phyloP scores from a whole-genome alignment of 2,797 vertebrate species.

The Benthosema pterotum region DNA sequence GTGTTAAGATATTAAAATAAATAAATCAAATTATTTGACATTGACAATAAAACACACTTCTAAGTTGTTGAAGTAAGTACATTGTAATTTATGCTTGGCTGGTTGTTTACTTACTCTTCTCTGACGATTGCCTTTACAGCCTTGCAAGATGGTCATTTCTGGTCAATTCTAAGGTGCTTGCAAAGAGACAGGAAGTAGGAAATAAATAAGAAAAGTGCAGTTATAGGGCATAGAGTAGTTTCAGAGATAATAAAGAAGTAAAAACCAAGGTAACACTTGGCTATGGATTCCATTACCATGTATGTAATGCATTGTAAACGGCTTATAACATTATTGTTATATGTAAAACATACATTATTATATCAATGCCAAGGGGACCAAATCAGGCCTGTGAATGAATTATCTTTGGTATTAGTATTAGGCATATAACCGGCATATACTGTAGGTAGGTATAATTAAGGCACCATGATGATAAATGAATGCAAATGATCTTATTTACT shows the following conservation, averaged over 20 bases:
- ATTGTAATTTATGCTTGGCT: neutral
- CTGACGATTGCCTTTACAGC: slow-evolving; percentile 37
- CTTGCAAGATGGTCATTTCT: slow-evolving; percentile 7
- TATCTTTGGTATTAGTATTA: too few relatives aligned
- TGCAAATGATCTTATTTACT: too few relatives aligned
- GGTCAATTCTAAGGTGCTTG: slow-evolving; percentile 16
- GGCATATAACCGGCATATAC: too few relatives aligned
- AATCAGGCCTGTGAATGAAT: too few relatives aligned
- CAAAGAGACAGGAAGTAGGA: slow-evolving; percentile 33
- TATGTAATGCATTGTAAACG: too few relatives aligned
- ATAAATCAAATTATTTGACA: neutral
- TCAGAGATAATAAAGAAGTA: slow-evolving; percentile 19
- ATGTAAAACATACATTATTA: too few relatives aligned
- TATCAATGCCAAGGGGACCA: too few relatives aligned
- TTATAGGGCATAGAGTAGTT: slow-evolving; percentile 5
- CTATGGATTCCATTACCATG: too few relatives aligned
- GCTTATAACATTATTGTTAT: too few relatives aligned
- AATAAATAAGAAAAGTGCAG: neutral
- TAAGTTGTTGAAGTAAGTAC: neutral
- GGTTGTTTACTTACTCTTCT: slow-evolving; percentile 20
- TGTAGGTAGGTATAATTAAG: too few relatives aligned
- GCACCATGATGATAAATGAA: too few relatives aligned
- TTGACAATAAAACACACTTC: neutral
- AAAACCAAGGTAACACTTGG: slow-evolving; percentile 11
- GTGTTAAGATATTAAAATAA: too few relatives aligned